Percentiles rank a stretch among this genome's conserved stretches.
These are phyloP conservation scores for Chironomus striatipennis DNA, from an alignment of 1,140 invertebrate species.

Conservation along the genomic window DNA sequence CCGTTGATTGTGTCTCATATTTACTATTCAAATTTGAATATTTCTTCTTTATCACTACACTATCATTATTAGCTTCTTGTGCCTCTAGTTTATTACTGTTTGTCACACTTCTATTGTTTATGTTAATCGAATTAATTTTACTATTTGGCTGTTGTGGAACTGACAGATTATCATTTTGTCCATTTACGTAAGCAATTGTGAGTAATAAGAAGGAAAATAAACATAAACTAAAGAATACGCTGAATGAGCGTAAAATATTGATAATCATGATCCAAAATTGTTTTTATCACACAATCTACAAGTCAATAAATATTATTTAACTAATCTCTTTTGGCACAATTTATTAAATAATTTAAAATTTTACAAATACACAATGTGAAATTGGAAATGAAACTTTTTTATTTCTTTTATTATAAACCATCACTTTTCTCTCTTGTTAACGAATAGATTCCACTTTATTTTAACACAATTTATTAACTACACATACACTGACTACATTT, in stretches of 20 bases:
- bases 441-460: not conserved
- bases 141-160: not conserved
- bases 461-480: not conserved
- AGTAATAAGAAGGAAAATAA: not conserved
- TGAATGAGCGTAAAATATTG: not conserved
- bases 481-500: not conserved
- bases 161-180: not conserved
- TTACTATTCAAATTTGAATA: conserved; percentile 5
- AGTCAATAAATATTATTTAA: not conserved
- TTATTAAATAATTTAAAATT: not conserved
- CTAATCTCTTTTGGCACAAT: not conserved
- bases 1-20: not conserved
- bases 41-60: not conserved
- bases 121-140: conserved; percentile 8
- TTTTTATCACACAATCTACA: not conserved
- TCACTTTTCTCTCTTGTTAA: not conserved
- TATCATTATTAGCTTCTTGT: not conserved
- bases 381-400: not conserved
- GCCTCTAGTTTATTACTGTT: not conserved
- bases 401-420: not conserved
- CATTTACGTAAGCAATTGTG: not conserved
- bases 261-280: not conserved
- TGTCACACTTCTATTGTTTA: not conserved
- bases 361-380: not conserved
- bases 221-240: not conserved